Percentiles rank a stretch among this genome's conserved stretches.
Conservation (phyloP, 2,888 invertebrate genomes). For the Chromoteleia sp. region DNA sequence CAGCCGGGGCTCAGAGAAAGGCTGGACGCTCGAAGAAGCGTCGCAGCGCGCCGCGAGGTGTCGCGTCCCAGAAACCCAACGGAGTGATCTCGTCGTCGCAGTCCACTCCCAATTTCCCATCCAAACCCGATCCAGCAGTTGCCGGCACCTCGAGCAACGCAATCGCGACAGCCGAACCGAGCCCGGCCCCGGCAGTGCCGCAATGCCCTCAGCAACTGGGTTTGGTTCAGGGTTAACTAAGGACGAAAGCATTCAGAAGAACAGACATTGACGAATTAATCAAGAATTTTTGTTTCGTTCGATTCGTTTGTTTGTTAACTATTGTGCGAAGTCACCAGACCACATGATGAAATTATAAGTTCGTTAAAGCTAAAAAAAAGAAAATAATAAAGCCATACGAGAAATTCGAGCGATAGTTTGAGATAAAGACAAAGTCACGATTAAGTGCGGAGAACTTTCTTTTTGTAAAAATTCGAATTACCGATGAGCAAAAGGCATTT, state of each 20-base stretch:
- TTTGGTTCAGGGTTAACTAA: conserved; percentile 17
- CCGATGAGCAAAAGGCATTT: conserved; percentile 53
- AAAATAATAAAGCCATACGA: conserved; percentile 26
- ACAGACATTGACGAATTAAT: background rate
- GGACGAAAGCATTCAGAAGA: background rate
- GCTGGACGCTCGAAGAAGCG: conserved; percentile 24
- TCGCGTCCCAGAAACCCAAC: conserved; percentile 25
- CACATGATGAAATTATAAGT: conserved; percentile 9
- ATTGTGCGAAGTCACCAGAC: background rate
- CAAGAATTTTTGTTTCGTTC: background rate
- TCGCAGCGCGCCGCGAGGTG: conserved; percentile 3
- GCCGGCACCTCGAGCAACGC: conserved; percentile 35
- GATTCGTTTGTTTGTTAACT: conserved; percentile 13
- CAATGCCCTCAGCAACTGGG: conserved; percentile 11
- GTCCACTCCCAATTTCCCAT: conserved; percentile 48
- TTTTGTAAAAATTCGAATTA: conserved; percentile 61
- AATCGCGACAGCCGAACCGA: conserved; percentile 15
- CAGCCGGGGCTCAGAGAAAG: conserved; percentile 27
- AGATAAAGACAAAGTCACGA: conserved; percentile 25
- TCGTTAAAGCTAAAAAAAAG: conserved; percentile 3
- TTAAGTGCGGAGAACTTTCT: conserved; percentile 39
- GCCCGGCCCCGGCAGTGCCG: background rate
- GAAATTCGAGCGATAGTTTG: conserved; percentile 32
- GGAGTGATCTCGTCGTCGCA: conserved; percentile 28
- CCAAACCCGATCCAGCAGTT: conserved; percentile 14